Percentiles rank a stretch among this genome's conserved stretches.
These are phyloP conservation scores for Burhinus bistriatus DNA, from an alignment of 2,113 vertebrate genomes.

Conservation along the genomic window DNA sequence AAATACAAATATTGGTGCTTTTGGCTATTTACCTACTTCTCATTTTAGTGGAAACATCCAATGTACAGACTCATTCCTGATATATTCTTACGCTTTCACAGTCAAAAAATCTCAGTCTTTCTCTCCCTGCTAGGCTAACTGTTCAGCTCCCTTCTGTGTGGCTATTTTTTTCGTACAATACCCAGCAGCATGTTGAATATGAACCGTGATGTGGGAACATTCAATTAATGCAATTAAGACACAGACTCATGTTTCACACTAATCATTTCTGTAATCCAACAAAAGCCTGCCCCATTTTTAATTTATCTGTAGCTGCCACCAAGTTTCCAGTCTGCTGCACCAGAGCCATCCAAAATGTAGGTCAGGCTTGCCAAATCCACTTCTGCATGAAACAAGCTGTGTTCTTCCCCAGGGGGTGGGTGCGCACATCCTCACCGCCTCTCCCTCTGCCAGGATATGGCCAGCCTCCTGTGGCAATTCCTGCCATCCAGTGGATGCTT, in stretches of 20 bases:
- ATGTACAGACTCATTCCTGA: neutral
- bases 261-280: conserved; percentile 32
- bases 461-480: neutral
- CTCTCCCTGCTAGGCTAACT: neutral
- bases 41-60: neutral
- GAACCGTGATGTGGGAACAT: neutral
- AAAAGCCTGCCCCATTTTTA: conserved; percentile 50
- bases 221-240: conserved; percentile 22
- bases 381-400: neutral
- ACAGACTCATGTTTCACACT: neutral
- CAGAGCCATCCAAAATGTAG: conserved; percentile 50
- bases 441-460: fast-evolving
- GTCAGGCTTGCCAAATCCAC: conserved; percentile 37
- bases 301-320: neutral
- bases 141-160: neutral
- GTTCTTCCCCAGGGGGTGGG: neutral
- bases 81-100: neutral
- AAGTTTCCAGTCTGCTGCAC: conserved; percentile 64
- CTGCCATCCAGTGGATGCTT: neutral
- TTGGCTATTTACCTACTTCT: neutral
- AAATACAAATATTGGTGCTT: neutral
- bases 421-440: neutral
- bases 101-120: neutral
- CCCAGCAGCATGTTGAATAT: neutral
- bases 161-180: neutral